A percentile compares a stretch with the other conserved stretches of the same genome.
Evolutionary conservation across 1,140 invertebrate genomes (phyloP).

Genomic region (Drosophila hydei): DNA sequence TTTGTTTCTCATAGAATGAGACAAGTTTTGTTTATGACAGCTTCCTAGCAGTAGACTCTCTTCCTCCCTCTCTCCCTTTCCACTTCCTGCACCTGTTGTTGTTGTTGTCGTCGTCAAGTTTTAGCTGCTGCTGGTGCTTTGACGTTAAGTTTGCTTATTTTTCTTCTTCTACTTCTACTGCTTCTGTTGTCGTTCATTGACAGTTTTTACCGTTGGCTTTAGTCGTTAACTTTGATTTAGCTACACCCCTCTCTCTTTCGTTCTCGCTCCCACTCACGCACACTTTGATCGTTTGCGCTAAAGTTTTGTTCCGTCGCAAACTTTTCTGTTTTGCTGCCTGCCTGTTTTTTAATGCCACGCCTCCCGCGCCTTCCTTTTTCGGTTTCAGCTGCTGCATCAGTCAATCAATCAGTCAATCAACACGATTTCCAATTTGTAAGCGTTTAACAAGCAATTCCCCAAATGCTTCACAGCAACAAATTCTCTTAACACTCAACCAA

Average conservation of each 20-base stretch:
- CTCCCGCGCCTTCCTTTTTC: neutral
- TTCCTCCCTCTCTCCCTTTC: neutral
- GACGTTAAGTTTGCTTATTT: constrained; percentile 56
- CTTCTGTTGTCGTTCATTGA: constrained; percentile 57
- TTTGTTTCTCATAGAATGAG: neutral
- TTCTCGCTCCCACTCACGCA: neutral
- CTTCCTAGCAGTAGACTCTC: neutral
- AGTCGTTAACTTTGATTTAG: constrained; percentile 28
- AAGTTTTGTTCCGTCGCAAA: constrained; percentile 50
- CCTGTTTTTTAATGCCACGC: neutral
- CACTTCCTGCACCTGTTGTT: constrained; percentile 36
- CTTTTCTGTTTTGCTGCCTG: constrained; percentile 23
- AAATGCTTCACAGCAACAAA: constrained; percentile 13
- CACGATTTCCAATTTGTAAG: constrained; percentile 62
- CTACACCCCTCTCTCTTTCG: neutral
- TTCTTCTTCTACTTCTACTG: constrained; percentile 12
- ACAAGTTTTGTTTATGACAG: constrained; percentile 58
- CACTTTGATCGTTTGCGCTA: constrained; percentile 41
- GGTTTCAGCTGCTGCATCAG: too few species aligned
- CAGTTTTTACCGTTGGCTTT: constrained; percentile 65
- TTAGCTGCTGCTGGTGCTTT: constrained; percentile 54
- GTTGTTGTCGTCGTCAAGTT: constrained; percentile 41
- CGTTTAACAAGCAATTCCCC: constrained; percentile 50
- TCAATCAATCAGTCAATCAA: constrained; percentile 53
- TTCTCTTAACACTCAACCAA: constrained; percentile 34